Base-by-base conservation (phyloP, 2,888 invertebrate genomes). In the Protonemura montana region DNA sequence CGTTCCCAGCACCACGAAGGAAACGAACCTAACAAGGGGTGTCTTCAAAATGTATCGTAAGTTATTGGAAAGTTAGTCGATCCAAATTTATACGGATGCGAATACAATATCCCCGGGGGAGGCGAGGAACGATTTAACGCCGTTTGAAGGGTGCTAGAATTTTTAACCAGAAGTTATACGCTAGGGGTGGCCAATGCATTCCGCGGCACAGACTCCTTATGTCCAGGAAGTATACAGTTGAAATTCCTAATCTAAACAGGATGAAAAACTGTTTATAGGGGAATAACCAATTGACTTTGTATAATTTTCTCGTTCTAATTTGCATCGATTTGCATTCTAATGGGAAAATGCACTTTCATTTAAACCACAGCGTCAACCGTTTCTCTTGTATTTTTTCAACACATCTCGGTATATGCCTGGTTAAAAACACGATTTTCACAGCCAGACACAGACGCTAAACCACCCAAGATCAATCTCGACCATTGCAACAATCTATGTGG, bases 51-150 rank as follows among this genome's bases (percentile, higher is more conserved):
- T 28, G 26, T 78, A 78, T 78, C 28, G 78, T 78, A 27, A 78
- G 78, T 78, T 78, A 78, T 78, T 78, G 78, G 28, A 59, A 59
- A 59, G 59, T 59, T 59, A 59, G 59, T 59, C 59, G 59, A 59
- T 59, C 59, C 59, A 59, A 59, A 59, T 59, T 78, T 78, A 28
- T 21, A 78, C 28, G 26, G 10, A 78, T 78, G 26, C 28, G 27
- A 78, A 27, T 26, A 78, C 27, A 78, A 78, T 27, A 78, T 78
- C 78, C 78, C 78, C 10, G 27, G 26, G 78, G 78, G 78, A 78
- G 26, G 78, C 26, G 78, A 78, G 78, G 10, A 78, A 25, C 78
- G 78, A 78, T 78, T 27, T 26, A 27, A 78, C 28, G 27, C 28
- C 78, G 26, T 78, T 78, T 78, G 78, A 78, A 78, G 78, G 78